Conservation (phyloP, 2,888 invertebrate species). For the Lasioglossum figueresi region DNA sequence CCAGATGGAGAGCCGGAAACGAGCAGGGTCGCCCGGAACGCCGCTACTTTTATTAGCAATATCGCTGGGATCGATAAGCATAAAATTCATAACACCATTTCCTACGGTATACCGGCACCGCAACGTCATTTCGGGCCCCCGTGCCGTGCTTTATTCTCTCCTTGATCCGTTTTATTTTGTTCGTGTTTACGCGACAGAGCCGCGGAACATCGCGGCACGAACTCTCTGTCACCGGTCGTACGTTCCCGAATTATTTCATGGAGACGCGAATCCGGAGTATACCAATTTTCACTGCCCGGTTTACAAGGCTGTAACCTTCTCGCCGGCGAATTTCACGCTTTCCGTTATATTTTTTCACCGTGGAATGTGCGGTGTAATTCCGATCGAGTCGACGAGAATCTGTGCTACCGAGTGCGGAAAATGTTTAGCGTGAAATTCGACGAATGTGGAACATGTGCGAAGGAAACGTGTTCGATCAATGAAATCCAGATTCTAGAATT, state of each 20-base stretch:
- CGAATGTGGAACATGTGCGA: not conserved
- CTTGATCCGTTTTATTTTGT: constrained; percentile 51
- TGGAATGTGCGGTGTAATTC: not conserved
- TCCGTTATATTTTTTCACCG: not conserved
- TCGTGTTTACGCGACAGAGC: constrained; percentile 46
- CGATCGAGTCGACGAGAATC: not conserved
- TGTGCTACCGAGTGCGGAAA: not conserved
- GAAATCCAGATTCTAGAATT: not conserved
- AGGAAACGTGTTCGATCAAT: not conserved
- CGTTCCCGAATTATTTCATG: constrained; percentile 34
- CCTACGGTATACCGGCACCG: constrained; percentile 35
- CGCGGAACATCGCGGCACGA: constrained; percentile 17
- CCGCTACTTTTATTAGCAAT: constrained; percentile 74
- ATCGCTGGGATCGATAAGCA: constrained; percentile 71
- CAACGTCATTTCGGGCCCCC: not conserved
- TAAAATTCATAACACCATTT: constrained; percentile 72
- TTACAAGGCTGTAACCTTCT: not conserved
- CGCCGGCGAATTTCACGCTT: not conserved
- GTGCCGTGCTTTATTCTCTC: constrained; percentile 51
- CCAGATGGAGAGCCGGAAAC: constrained; percentile 51
- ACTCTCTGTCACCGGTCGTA: not conserved
- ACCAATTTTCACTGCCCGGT: not conserved
- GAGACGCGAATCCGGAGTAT: not conserved
- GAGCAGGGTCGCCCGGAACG: constrained; percentile 10
- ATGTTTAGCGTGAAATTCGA: not conserved